Percentiles rank a stretch among this genome's conserved stretches.
Conservation (phyloP, 2,797 vertebrate species). For the Sebastolobus altivelis region DNA sequence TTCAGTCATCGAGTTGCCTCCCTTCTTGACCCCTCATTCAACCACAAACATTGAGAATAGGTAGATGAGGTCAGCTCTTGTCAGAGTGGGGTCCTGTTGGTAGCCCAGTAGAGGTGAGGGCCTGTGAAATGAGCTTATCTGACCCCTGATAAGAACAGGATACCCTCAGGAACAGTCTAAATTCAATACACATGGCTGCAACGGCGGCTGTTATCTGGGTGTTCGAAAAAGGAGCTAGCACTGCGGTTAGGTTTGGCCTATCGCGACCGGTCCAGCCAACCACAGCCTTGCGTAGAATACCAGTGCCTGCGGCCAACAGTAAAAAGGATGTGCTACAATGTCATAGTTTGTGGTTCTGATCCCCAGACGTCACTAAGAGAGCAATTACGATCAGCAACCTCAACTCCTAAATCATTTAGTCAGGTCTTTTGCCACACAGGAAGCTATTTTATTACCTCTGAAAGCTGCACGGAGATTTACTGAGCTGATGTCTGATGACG, state of each 20-base stretch:
- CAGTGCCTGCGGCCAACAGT: slow-evolving; percentile 9
- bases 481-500: slow-evolving; percentile 50
- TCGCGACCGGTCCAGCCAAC: slow-evolving; percentile 30
- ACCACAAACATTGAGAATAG: slow-evolving; percentile 20
- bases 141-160: slow-evolving; percentile 80
- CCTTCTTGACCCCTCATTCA: slow-evolving; percentile 23
- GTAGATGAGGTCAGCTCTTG: slow-evolving; percentile 39
- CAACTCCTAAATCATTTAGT: slow-evolving; percentile 74
- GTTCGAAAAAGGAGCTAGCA: slow-evolving; percentile 47
- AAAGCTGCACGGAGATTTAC: slow-evolving; percentile 65
- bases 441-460: slow-evolving; percentile 66
- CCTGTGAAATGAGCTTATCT: slow-evolving; percentile 82
- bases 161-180: slow-evolving; percentile 70
- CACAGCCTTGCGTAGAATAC: slow-evolving; percentile 24
- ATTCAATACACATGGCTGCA: slow-evolving; percentile 77
- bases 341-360: slow-evolving; percentile 58
- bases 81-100: slow-evolving; percentile 55
- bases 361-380: slow-evolving; percentile 56
- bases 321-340: slow-evolving; percentile 41
- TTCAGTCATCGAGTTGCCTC: background rate
- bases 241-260: slow-evolving; percentile 23
- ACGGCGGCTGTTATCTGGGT: slow-evolving; percentile 58
- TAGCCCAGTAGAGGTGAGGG: slow-evolving; percentile 70
- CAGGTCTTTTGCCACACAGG: slow-evolving; percentile 68
- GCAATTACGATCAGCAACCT: slow-evolving; percentile 63